Evolutionary conservation across 2,113 vertebrate species (phyloP).

Genomic region (Ranitomeya imitator): DNA sequence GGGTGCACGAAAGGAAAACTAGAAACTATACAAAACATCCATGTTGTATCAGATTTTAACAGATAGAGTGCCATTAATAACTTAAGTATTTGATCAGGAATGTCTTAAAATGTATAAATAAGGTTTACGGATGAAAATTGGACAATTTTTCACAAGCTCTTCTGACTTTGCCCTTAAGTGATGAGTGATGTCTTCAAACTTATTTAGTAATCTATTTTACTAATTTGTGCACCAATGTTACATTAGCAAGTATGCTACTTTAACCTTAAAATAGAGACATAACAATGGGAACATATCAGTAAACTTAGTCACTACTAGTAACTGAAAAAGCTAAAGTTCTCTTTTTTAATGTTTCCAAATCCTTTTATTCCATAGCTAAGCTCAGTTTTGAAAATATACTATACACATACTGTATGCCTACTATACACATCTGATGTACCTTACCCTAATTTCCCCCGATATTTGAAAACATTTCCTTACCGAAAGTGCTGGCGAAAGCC

Average conservation of each 20-base stretch:
- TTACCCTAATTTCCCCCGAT: background rate
- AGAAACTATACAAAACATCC: too few species aligned
- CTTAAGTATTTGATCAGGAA: too few species aligned
- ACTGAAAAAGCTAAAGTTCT: too few species aligned
- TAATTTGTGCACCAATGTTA: background rate
- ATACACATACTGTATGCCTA: background rate
- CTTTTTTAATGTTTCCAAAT: too few species aligned
- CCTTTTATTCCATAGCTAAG: too few species aligned
- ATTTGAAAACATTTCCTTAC: conserved; percentile 26
- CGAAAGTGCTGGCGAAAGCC: conserved; percentile 38
- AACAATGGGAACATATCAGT: background rate
- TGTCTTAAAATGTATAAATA: too few species aligned
- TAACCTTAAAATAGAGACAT: too few species aligned
- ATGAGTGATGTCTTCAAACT: background rate
- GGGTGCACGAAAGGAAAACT: too few species aligned
- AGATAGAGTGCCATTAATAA: too few species aligned
- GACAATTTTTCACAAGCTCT: too few species aligned
- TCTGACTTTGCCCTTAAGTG: background rate
- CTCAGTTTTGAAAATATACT: background rate
- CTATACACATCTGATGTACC: background rate
- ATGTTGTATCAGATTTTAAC: too few species aligned
- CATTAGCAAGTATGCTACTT: background rate
- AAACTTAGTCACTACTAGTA: background rate
- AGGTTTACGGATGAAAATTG: too few species aligned
- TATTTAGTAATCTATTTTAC: background rate